phyloP scores from a whole-genome alignment of 1,140 invertebrate species.

The Druon quercuslanigerum region DNA sequence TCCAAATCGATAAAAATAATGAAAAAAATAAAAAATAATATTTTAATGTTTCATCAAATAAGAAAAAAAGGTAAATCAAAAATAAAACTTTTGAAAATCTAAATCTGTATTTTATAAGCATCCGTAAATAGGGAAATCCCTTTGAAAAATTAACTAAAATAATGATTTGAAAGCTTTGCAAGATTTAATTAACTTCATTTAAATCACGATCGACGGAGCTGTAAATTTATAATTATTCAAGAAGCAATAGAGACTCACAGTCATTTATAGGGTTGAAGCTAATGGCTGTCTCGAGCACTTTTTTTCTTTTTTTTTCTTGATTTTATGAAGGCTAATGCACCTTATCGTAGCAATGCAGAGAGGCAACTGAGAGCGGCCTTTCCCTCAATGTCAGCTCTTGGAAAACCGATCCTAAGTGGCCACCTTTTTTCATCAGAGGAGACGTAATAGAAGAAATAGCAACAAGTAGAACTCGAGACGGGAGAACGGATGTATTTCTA shows the following conservation, averaged over 20 bases:
- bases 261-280: background rate
- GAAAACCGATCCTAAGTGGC: conserved; percentile 31
- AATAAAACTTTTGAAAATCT: too few species aligned
- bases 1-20: too few species aligned
- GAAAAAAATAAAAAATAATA: too few species aligned
- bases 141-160: too few species aligned
- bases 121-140: too few species aligned
- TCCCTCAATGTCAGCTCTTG: conserved; percentile 25
- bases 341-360: conserved; percentile 13
- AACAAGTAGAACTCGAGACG: conserved; percentile 23
- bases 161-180: too few species aligned
- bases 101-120: too few species aligned
- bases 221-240: background rate
- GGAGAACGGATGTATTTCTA: conserved; percentile 15
- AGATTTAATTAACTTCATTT: background rate
- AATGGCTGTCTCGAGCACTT: conserved; percentile 18
- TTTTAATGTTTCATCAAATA: too few species aligned
- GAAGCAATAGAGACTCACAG: background rate
- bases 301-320: background rate
- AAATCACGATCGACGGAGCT: background rate
- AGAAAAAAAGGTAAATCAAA: too few species aligned
- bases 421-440: background rate
- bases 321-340: background rate
- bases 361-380: conserved; percentile 19
- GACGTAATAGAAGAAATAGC: background rate